phyloP scores from a whole-genome alignment of 1,140 invertebrate genomes.

The Rhopalosiphum maidis region DNA sequence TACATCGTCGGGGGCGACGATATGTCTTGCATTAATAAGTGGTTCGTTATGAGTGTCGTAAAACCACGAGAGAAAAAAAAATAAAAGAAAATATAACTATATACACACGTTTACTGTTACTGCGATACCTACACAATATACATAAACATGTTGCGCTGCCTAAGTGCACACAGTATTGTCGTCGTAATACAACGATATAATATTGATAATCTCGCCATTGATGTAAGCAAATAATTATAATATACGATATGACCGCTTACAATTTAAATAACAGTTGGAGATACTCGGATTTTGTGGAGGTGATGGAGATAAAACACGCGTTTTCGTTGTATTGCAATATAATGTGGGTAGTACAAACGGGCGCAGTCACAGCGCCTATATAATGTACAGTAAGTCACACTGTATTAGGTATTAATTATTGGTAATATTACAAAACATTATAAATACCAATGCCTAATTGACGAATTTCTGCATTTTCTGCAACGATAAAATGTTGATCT shows the following conservation, averaged over 20 bases:
- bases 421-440: not conserved
- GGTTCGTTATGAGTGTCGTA: not conserved
- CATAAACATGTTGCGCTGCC: not conserved
- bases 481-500: not conserved
- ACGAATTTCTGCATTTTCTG: not conserved
- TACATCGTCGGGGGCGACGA: not conserved
- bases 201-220: not conserved
- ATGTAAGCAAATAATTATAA: not conserved
- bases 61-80: not conserved
- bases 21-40: not conserved
- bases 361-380: not conserved
- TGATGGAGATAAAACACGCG: not conserved
- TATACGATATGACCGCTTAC: not conserved
- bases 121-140: not conserved
- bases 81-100: not conserved
- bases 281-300: not conserved
- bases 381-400: not conserved
- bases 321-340: not conserved
- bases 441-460: not conserved
- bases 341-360: not conserved
- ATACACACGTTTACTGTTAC: not conserved
- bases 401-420: not conserved
- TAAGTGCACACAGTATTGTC: not conserved
- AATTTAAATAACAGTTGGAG: not conserved
- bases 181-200: not conserved